Base-by-base conservation (phyloP, 1,140 invertebrate genomes). In the Atta colombica region DNA sequence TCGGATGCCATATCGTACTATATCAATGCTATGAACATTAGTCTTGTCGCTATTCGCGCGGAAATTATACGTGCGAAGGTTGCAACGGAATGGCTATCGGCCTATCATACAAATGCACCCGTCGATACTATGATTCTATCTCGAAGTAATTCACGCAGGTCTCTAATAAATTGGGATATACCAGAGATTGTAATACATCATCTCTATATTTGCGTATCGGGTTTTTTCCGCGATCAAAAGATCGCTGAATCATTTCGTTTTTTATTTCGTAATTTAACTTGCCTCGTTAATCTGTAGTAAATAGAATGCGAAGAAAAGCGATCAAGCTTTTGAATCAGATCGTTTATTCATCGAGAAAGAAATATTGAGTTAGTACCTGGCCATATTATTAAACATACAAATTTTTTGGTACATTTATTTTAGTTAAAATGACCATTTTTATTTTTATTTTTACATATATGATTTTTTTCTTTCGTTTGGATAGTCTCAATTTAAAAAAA, bases 71-170 rank as follows among this genome's bases (percentile, higher is more conserved):
- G 66, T 25, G 66, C 21, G 14, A 69, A 49, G 39, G 39, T 12
- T 16, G 12, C 66, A 6, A 69, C 45, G 21, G 71, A 75, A 25
- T 25, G 63, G 51, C 68, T 63, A 75, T 60, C 61, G 49, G 77
- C 8, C 55, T 85, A 77, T 89, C 88, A 51, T 89, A 87, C 85
- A 89, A 90, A 90, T 90, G 85, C 61, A 75, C n/a, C 85, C 89
- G 89, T 90, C 89, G 85, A 89, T 87, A 78, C 78, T 89, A 58
- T 39, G 86, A 90, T 89, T 68, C 66, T 89, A 90, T 90, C 89
- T 85, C 72, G 88, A 89, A 87, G 87, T 90, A 90, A 90, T 90
- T 87, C 80, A 69, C 74, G 68, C 61, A 80, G 51, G n/a, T 14
- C 80, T 31, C 35, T 81, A 85, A 90, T 89, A 89, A 90, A 90